Evolutionary conservation across 2,888 invertebrate species (phyloP).

Genomic region (Heliconius sara): DNA sequence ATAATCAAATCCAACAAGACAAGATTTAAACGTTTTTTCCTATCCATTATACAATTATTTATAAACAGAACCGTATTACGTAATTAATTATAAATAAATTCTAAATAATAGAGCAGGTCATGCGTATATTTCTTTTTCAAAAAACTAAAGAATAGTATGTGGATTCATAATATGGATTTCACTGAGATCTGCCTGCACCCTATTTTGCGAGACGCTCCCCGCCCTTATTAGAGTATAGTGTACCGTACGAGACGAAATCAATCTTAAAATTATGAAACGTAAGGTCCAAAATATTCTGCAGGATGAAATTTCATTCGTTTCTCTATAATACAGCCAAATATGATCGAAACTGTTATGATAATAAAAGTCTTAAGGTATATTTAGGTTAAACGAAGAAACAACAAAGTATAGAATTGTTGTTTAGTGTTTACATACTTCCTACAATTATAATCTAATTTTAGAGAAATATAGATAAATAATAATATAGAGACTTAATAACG

Average conservation of each 20-base stretch:
- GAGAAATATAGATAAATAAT: not conserved
- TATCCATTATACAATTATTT: not conserved
- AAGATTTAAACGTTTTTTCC: not conserved
- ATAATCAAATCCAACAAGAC: not conserved
- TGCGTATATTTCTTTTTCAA: conserved; percentile 12
- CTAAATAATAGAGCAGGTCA: not conserved
- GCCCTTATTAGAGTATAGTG: conserved; percentile 42
- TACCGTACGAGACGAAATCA: conserved; percentile 7
- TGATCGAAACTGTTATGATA: conserved; percentile 42
- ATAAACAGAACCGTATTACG: not conserved
- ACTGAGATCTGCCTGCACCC: conserved; percentile 45
- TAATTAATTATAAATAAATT: conserved; percentile 8
- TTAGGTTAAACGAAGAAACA: conserved; percentile 21
- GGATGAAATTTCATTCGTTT: conserved; percentile 34
- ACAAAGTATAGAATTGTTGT: not conserved
- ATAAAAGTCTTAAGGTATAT: conserved; percentile 37
- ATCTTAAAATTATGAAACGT: not conserved
- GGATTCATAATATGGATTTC: conserved; percentile 43
- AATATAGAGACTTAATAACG: not conserved
- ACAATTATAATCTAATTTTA: not conserved
- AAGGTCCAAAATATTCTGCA: conserved; percentile 23
- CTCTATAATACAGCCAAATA: conserved; percentile 42
- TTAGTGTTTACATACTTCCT: not conserved
- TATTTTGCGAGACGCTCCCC: conserved; percentile 44
- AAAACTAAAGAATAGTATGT: conserved; percentile 35